Evolutionary conservation across 2,888 invertebrate genomes (phyloP).

Genomic region (Dusona sp.): DNA sequence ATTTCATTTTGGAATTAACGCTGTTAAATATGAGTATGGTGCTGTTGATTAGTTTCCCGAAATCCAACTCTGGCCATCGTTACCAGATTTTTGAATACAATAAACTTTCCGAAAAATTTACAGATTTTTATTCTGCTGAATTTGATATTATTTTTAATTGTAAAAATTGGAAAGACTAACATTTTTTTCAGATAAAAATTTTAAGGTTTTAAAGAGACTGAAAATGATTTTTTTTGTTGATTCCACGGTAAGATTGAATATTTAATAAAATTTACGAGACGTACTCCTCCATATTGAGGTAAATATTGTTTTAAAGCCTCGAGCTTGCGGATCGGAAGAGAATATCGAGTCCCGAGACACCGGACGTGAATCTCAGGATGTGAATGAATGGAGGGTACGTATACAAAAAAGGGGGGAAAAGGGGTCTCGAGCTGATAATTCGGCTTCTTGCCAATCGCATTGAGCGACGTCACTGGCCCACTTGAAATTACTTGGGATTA

Average conservation of each 20-base stretch:
- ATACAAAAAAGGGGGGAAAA: slow-evolving; percentile 3
- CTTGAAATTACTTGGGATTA: slow-evolving; percentile 19
- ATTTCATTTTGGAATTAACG: not conserved
- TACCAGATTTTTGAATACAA: not conserved
- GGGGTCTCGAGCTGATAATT: slow-evolving; percentile 43
- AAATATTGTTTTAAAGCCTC: not conserved
- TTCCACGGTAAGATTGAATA: not conserved
- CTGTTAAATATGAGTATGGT: not conserved
- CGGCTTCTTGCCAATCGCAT: slow-evolving; percentile 61
- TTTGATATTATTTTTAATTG: not conserved
- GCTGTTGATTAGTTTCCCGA: not conserved
- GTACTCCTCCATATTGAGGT: slow-evolving; percentile 32
- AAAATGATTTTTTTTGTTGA: not conserved
- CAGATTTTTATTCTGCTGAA: not conserved
- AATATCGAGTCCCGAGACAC: slow-evolving; percentile 22
- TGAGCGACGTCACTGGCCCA: slow-evolving; percentile 23
- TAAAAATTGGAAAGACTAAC: not conserved
- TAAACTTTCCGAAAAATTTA: not conserved
- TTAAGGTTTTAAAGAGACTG: no score
- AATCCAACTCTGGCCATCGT: not conserved
- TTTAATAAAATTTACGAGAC: slow-evolving; percentile 1
- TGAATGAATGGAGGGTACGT: slow-evolving; percentile 22
- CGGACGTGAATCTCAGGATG: slow-evolving; percentile 15
- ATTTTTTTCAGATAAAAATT: no score
- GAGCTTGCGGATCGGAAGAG: not conserved